phyloP scores from a whole-genome alignment of 2,888 invertebrate species.

The Drosophila histrio region DNA sequence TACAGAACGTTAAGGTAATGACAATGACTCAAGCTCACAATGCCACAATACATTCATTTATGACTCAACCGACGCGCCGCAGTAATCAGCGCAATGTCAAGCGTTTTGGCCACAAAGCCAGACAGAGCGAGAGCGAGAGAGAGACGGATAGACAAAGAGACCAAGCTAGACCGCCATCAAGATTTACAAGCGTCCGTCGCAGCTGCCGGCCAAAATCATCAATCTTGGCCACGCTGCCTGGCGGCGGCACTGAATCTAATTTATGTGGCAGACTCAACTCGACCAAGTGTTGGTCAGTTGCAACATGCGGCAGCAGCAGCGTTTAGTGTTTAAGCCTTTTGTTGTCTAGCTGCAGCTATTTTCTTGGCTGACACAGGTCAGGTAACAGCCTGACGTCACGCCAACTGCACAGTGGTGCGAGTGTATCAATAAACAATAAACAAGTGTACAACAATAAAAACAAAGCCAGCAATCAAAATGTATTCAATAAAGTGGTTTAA shows the following conservation, averaged over 20 bases:
- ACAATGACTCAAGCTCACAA: constrained; percentile 65
- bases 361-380: constrained; percentile 14
- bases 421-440: too few species aligned
- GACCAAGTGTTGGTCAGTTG: neutral
- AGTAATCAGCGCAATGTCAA: constrained; percentile 70
- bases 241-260: constrained; percentile 57
- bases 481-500: neutral
- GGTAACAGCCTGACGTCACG: constrained; percentile 18
- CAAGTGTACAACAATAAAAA: too few species aligned
- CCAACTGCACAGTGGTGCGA: constrained; percentile 14
- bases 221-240: constrained; percentile 52
- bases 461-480: neutral
- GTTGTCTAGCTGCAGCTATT: constrained; percentile 13
- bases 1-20: constrained; percentile 62
- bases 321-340: constrained; percentile 31
- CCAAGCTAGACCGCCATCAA: constrained; percentile 29
- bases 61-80: constrained; percentile 50
- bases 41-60: neutral
- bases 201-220: constrained; percentile 67
- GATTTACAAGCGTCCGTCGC: constrained; percentile 58
- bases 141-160: constrained; percentile 7
- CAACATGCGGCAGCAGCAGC: constrained; percentile 1
- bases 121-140: neutral
- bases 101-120: constrained; percentile 27
- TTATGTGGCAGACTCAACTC: constrained; percentile 53